Evolutionary conservation across 1,140 invertebrate species (phyloP), one percentile per base, ranked within the genome.

Genomic region (Hydropsyche tenuis): DNA sequence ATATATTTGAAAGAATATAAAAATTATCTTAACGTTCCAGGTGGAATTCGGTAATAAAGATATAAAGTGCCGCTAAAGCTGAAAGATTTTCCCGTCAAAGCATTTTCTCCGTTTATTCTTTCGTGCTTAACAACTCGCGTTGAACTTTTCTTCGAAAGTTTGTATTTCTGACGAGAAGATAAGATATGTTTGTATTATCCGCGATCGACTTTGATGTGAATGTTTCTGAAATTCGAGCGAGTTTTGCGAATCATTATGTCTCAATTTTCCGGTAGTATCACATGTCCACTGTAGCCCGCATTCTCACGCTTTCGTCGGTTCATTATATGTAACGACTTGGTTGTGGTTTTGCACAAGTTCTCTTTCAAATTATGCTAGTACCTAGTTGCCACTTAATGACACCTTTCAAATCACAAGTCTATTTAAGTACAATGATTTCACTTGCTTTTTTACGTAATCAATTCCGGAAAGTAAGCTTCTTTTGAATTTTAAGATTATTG

Each of bases 251-350:
- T 65, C 18, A 9, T 14, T 43, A 65, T 65, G 43, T 65, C 63
- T 30, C 63, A 65, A 46, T 68, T 68, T 64, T 23, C 43, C 7
- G 16, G 48, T 11, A 12, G 42, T 68, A 68, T 46, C 65, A 4
- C 14, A 68, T 48, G 45, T 60, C 56, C 56, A 11, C 56, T 14
- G 23, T 43, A 42, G 16, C 12, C 23, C 14, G 37, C 68, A 70
- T 70, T 70, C 68, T 70, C 68, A 70, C 68, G 68, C 68, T 70
- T 70, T 70, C 68, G 22, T 70, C 23, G 11, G 56, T 46, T 70
- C 68, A 42, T 70, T 70, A 70, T 56, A 46, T 30, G 14, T n/a
- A 60, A 60, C 22, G 11, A 48, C 65, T 20, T 14, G 16, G 7
- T 68, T 68, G 65, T 68, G 65, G 65, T 68, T 48, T 18, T 27